A percentile compares a stretch with the other conserved stretches of the same genome.
phyloP scores from a whole-genome alignment of 2,113 vertebrate genomes.

The Pteruthius melanotis region DNA sequence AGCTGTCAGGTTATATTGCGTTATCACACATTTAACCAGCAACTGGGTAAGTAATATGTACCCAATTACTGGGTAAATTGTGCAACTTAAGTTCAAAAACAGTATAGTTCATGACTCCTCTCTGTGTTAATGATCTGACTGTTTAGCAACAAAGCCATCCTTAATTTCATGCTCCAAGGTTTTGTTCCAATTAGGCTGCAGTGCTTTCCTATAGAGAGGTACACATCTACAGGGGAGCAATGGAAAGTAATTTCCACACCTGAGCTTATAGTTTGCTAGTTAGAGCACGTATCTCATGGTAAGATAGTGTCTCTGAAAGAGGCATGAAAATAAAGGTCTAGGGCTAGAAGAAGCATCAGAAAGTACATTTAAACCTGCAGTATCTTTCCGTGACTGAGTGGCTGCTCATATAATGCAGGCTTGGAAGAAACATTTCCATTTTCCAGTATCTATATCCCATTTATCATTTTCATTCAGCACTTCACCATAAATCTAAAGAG shows the following conservation, averaged over 20 bases:
- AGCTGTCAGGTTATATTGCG: not conserved
- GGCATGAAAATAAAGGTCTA: not conserved
- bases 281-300: not conserved
- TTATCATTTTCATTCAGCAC: not conserved
- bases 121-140: not conserved
- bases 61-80: not conserved
- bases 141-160: not conserved
- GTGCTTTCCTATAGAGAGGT: not conserved
- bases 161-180: not conserved
- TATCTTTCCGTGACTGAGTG: not conserved
- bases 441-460: not conserved
- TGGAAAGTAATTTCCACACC: not conserved
- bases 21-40: not conserved
- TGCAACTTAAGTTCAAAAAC: not conserved
- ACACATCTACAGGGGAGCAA: not conserved
- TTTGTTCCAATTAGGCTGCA: not conserved
- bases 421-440: not conserved
- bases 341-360: not conserved
- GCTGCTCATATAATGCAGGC: not conserved
- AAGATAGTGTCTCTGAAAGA: not conserved
- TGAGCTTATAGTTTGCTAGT: not conserved
- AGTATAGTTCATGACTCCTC: not conserved
- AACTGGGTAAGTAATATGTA: not conserved
- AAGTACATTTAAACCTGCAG: not conserved
- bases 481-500: not conserved